These are phyloP conservation scores for Cyanoliseus patagonus DNA, from an alignment of 2,113 vertebrate species.

Conservation along the genomic window DNA sequence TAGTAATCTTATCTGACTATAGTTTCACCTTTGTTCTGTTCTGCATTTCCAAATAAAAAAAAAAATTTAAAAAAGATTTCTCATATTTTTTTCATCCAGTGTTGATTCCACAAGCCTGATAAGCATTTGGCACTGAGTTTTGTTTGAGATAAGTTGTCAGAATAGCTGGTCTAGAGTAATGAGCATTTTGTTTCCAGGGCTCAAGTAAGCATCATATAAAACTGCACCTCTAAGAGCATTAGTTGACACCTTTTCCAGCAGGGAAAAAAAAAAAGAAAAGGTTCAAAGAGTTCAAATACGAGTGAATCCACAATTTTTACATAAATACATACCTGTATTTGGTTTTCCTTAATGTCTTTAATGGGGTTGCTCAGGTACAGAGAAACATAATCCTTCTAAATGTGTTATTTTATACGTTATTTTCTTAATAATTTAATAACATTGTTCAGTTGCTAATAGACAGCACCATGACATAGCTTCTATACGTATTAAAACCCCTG, in stretches of 20 bases:
- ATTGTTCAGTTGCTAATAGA: neutral
- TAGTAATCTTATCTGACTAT: neutral
- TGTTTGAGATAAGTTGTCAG: neutral
- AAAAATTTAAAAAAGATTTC: neutral
- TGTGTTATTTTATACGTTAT: neutral
- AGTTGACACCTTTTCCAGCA: neutral
- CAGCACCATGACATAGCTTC: neutral
- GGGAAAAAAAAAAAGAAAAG: neutral
- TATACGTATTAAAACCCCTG: neutral
- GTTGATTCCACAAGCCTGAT: neutral
- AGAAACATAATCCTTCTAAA: neutral
- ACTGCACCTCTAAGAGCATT: neutral
- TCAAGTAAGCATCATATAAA: neutral
- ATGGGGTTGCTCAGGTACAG: neutral
- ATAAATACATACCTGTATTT: neutral
- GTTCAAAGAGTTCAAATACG: neutral
- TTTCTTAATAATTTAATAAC: slow-evolving; percentile 8
- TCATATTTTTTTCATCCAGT: neutral
- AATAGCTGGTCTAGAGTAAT: neutral
- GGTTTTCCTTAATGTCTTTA: neutral
- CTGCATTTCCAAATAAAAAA: neutral
- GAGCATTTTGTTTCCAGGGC: neutral
- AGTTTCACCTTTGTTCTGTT: neutral
- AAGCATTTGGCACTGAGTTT: neutral
- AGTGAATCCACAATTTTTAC: neutral